These are phyloP conservation scores for Takifugu rubripes DNA, from an alignment of 2,797 vertebrate genomes.

Conservation along the genomic window DNA sequence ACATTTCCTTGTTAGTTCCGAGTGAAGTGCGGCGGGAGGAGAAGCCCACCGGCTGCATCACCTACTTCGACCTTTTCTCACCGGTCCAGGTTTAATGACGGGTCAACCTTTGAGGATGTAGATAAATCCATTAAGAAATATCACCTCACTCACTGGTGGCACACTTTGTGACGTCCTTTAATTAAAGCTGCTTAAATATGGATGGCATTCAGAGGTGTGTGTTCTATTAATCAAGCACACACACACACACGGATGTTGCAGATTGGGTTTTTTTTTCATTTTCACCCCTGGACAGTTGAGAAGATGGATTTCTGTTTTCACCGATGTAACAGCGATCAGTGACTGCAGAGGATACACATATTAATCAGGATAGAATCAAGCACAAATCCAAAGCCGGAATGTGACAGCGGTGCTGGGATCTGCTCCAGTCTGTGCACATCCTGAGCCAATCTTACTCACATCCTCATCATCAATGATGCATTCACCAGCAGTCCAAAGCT, in stretches of 20 bases:
- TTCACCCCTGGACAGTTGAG: background rate
- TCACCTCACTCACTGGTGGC: constrained; percentile 5
- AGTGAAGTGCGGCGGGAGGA: no score
- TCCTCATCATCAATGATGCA: no score
- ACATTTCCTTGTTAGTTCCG: no score
- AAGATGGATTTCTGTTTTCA: no score
- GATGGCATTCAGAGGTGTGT: constrained; percentile 15
- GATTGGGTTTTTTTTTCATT: background rate
- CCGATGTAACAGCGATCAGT: no score
- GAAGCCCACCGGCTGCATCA: background rate
- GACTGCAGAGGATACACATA: no score
- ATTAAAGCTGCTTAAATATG: constrained; percentile 27
- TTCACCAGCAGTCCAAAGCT: background rate
- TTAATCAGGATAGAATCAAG: constrained; percentile 9
- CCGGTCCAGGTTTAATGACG: constrained; percentile 23
- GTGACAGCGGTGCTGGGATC: constrained; percentile 29
- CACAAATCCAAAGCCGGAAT: constrained; percentile 31
- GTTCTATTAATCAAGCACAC: constrained; percentile 7
- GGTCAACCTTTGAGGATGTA: constrained; percentile 25
- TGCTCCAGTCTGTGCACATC: constrained; percentile 5
- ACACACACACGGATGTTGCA: no score
- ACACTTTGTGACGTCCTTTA: constrained; percentile 3
- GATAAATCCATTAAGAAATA: constrained; percentile 36
- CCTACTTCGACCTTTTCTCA: constrained; percentile 17
- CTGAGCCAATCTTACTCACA: no score